These are phyloP conservation scores for Bilobella aurantiaca DNA, from an alignment of 1,140 invertebrate genomes.

Conservation along the genomic window DNA sequence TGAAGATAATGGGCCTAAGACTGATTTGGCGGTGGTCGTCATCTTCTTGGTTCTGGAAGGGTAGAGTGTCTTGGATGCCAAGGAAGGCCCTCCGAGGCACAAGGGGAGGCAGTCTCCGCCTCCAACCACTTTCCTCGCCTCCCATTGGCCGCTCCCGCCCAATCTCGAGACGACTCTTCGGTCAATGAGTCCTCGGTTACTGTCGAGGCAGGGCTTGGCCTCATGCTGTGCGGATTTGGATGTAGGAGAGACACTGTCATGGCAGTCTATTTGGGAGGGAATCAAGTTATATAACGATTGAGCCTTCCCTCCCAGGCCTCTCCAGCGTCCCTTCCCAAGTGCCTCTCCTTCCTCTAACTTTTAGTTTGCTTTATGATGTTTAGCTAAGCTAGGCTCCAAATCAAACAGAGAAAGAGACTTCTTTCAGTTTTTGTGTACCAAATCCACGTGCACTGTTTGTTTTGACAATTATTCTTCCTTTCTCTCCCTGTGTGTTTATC, in stretches of 20 bases:
- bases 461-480: conserved; percentile 29
- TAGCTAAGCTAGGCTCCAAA: conserved; percentile 23
- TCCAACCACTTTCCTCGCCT: neutral
- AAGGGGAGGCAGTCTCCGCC: conserved; percentile 4
- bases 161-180: neutral
- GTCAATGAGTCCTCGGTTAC: neutral
- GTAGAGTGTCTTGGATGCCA: neutral
- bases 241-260: neutral
- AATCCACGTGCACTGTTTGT: conserved; percentile 35
- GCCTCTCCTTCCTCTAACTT: neutral
- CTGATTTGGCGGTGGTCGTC: neutral
- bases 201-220: neutral
- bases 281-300: neutral
- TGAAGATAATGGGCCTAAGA: conserved; percentile 18
- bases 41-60: neutral
- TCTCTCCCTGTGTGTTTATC: neutral
- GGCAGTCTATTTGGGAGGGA: neutral
- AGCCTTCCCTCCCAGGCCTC: neutral
- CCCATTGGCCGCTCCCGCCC: neutral
- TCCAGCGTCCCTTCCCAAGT: neutral
- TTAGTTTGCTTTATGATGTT: conserved; percentile 34
- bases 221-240: too few species aligned
- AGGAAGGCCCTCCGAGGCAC: neutral
- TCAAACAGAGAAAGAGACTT: conserved; percentile 23
- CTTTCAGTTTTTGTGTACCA: conserved; percentile 26